A percentile compares a stretch with the other conserved stretches of the same genome.
Evolutionary conservation across 1,140 invertebrate species (phyloP).

Genomic region (Penaeus japonicus): DNA sequence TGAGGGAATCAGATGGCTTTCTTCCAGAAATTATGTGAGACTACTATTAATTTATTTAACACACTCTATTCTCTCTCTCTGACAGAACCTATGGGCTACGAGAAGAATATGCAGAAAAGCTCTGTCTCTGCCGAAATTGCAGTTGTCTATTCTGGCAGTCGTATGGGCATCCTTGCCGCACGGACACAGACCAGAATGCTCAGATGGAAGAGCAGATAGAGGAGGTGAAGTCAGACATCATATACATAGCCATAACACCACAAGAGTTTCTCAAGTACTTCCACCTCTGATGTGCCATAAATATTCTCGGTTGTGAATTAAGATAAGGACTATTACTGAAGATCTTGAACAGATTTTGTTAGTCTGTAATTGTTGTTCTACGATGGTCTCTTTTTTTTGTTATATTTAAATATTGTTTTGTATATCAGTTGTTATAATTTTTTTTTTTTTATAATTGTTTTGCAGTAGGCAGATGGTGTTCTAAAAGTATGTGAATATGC

Average conservation of each 20-base stretch:
- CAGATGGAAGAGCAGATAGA: conserved; percentile 4
- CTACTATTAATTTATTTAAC: too few relatives aligned
- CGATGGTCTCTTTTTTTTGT: too few relatives aligned
- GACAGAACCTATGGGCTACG: conserved; percentile 73
- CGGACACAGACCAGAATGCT: conserved; percentile 73
- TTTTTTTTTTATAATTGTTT: too few relatives aligned
- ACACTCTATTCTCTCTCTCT: too few relatives aligned
- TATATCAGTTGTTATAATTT: too few relatives aligned
- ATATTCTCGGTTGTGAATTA: not conserved
- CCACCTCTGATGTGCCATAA: conserved; percentile 6
- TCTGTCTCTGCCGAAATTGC: conserved; percentile 93
- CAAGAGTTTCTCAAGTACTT: conserved; percentile 52
- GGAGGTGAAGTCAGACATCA: conserved; percentile 31
- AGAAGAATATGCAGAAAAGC: conserved; percentile 94
- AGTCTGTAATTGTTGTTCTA: not conserved
- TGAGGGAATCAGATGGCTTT: too few relatives aligned
- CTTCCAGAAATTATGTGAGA: too few relatives aligned
- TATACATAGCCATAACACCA: conserved; percentile 41
- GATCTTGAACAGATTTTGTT: not conserved
- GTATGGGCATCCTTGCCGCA: conserved; percentile 88
- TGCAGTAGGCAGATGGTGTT: too few relatives aligned
- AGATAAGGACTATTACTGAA: not conserved
- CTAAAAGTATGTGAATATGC: too few relatives aligned
- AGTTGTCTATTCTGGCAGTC: conserved; percentile 96
- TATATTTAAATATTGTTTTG: too few relatives aligned